Conservation (phyloP, 1,140 invertebrate species). For the silkworm (Bombyx mori) region DNA sequence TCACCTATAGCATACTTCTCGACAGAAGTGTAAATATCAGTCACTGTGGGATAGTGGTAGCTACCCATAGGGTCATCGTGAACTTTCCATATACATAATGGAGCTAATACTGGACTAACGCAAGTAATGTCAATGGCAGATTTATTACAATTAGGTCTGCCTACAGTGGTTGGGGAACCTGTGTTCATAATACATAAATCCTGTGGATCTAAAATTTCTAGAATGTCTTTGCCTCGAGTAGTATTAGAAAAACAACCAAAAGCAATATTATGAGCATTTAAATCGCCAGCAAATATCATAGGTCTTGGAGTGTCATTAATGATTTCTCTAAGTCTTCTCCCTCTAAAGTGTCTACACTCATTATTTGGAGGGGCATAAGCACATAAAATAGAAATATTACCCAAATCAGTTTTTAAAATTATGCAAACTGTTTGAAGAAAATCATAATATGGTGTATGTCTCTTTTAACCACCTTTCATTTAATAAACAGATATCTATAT, state of each 20-base stretch:
- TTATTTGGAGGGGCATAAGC: neutral
- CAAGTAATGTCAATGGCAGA: neutral
- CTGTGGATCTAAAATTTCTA: neutral
- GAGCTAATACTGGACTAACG: neutral
- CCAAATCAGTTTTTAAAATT: neutral
- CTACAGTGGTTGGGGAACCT: conserved; percentile 1
- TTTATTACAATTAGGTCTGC: too few species aligned
- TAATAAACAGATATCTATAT: conserved; percentile 1
- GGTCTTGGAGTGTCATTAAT: neutral
- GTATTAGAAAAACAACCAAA: neutral
- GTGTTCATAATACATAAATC: neutral
- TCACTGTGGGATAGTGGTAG: neutral
- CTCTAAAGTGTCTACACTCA: neutral
- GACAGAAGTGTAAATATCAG: neutral
- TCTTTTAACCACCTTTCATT: conserved; percentile 1
- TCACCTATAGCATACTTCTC: too few species aligned
- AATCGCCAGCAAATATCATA: neutral
- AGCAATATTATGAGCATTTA: neutral
- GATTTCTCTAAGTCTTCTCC: neutral
- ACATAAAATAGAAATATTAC: neutral
- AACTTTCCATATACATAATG: conserved; percentile 4
- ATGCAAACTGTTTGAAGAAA: neutral
- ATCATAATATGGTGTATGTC: neutral
- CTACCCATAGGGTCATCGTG: conserved; percentile 6
- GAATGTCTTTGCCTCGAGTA: neutral